These are phyloP conservation scores for Lutjanus erythropterus DNA, from an alignment of 2,113 vertebrate genomes.

Conservation along the genomic window DNA sequence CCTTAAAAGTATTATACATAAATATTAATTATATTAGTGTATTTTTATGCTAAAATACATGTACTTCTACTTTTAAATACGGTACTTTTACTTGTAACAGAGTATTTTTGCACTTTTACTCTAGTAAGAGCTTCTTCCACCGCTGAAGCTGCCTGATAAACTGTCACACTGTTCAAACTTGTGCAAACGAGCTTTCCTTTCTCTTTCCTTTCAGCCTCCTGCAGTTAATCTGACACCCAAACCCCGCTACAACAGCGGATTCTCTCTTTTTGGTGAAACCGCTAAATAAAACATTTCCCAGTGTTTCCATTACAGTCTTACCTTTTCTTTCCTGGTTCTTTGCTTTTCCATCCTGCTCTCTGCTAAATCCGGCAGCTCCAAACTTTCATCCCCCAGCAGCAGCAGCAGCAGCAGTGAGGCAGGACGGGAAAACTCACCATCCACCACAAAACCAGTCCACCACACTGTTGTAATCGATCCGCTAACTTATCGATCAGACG, in stretches of 20 bases:
- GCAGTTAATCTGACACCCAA: background rate
- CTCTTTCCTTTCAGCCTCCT: conserved; percentile 15
- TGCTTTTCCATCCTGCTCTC: conserved; percentile 83
- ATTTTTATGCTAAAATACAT: too few relatives aligned
- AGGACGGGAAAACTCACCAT: conserved; percentile 49
- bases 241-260: background rate
- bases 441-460: too few relatives aligned
- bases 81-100: background rate
- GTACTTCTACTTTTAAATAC: too few relatives aligned
- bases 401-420: conserved; percentile 35
- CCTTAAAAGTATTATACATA: too few relatives aligned
- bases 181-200: background rate
- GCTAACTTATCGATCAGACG: too few relatives aligned
- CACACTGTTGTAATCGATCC: too few relatives aligned
- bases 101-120: too few relatives aligned
- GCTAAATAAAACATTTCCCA: background rate
- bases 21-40: too few relatives aligned
- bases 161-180: too few relatives aligned
- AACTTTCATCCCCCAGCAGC: conserved; percentile 80
- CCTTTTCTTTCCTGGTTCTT: conserved; percentile 82
- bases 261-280: background rate
- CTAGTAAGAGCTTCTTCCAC: too few relatives aligned
- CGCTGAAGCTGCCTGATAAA: too few relatives aligned
- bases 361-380: conserved; percentile 67
- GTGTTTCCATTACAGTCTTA: conserved; percentile 54